These are phyloP conservation scores for Gandaritis pyraliata DNA, from an alignment of 2,888 invertebrate genomes.

Conservation along the genomic window DNA sequence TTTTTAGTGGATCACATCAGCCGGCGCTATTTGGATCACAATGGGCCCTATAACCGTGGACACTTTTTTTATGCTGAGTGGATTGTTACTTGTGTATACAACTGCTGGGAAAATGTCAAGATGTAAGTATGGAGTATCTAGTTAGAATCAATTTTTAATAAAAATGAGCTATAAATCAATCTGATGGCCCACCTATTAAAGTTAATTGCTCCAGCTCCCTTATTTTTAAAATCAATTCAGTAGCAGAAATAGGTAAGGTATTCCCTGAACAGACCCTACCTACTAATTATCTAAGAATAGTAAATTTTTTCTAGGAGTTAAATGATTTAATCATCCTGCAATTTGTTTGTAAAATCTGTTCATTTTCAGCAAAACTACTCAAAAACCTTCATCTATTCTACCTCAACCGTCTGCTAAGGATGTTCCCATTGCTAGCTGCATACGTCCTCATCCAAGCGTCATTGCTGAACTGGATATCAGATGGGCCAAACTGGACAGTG, in stretches of 20 bases:
- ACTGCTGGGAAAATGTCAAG: conserved; percentile 58
- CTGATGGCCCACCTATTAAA: too few species aligned
- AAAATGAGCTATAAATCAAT: too few species aligned
- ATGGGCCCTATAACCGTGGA: conserved; percentile 84
- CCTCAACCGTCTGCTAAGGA: conserved; percentile 64
- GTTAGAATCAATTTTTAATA: too few species aligned
- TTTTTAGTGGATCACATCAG: conserved; percentile 62
- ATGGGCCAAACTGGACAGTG: conserved; percentile 61
- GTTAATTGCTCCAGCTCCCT: too few species aligned
- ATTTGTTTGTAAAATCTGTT: background rate
- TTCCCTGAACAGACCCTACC: too few species aligned
- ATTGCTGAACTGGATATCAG: conserved; percentile 56
- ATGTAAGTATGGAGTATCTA: conserved; percentile 6
- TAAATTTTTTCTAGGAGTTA: too few species aligned
- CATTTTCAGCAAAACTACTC: conserved; percentile 58
- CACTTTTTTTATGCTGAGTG: conserved; percentile 83
- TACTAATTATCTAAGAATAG: too few species aligned
- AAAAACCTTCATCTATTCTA: conserved; percentile 67
- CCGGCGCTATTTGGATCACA: conserved; percentile 65
- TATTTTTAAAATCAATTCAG: too few species aligned
- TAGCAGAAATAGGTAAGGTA: too few species aligned
- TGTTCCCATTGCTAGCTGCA: conserved; percentile 65
- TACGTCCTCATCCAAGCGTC: conserved; percentile 61
- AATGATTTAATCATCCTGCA: too few species aligned
- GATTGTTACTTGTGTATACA: conserved; percentile 67